Conservation (phyloP, 2,797 vertebrate genomes). For the Bradypus variegatus region DNA sequence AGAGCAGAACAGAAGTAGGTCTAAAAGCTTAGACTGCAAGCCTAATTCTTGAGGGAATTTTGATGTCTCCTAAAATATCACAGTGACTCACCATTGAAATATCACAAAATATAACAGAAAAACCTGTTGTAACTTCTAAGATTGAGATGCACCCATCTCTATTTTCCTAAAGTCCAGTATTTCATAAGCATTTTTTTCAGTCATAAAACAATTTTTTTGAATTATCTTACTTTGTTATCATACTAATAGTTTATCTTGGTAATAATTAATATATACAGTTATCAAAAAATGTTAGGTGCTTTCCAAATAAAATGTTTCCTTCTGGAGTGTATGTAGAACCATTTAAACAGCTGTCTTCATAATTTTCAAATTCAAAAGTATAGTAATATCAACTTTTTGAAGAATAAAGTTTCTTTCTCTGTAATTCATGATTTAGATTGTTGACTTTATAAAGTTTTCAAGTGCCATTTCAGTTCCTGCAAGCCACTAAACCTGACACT, state of each 20-base stretch:
- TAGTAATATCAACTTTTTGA: too few species aligned
- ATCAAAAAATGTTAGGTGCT: too few species aligned
- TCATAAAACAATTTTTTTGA: not conserved
- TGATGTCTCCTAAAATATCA: not conserved
- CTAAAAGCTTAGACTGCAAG: not conserved
- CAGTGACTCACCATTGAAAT: not conserved
- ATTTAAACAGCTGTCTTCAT: not conserved
- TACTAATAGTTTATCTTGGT: not conserved
- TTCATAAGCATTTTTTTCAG: not conserved
- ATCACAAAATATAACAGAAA: not conserved
- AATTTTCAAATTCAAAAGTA: too few species aligned
- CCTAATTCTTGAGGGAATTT: not conserved
- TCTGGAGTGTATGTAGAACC: not conserved
- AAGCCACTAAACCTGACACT: too few species aligned
- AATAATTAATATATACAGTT: too few species aligned
- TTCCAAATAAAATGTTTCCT: too few species aligned
- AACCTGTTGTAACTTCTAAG: not conserved
- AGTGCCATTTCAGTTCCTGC: not conserved
- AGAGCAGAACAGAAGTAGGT: not conserved
- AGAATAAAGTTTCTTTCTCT: too few species aligned
- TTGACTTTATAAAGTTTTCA: not conserved
- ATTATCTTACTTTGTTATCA: conserved; percentile 43
- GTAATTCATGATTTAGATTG: too few species aligned
- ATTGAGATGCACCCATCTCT: not conserved
- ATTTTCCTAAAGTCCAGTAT: not conserved